phyloP scores from a whole-genome alignment of 2,888 invertebrate genomes.

The Drosophila dives region DNA sequence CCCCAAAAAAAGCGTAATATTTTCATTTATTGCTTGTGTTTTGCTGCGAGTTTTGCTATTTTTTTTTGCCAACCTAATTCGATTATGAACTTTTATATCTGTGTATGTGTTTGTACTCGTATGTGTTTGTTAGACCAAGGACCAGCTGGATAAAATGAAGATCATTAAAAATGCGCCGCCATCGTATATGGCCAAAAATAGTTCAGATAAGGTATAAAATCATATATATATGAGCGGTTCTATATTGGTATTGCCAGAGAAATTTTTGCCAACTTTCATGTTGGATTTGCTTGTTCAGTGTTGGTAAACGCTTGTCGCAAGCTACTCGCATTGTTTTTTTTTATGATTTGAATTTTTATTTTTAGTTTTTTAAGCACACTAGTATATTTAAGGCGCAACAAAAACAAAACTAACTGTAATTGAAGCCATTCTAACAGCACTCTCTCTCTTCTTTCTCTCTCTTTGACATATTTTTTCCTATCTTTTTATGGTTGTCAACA shows the following conservation, averaged over 20 bases:
- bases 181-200: constrained; percentile 93
- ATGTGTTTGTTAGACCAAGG: constrained; percentile 87
- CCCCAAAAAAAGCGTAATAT: constrained; percentile 12
- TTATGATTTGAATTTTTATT: not conserved
- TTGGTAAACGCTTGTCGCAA: constrained; percentile 65
- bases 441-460: constrained; percentile 56
- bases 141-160: constrained; percentile 88
- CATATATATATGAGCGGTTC: not conserved
- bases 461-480: constrained; percentile 48
- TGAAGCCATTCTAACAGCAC: constrained; percentile 70
- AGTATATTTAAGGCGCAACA: constrained; percentile 27
- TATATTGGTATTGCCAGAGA: constrained; percentile 33
- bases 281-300: constrained; percentile 57
- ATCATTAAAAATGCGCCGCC: constrained; percentile 94
- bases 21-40: constrained; percentile 30
- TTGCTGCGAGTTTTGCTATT: constrained; percentile 21
- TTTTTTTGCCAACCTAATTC: constrained; percentile 6
- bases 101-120: constrained; percentile 32
- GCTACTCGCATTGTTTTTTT: constrained; percentile 18
- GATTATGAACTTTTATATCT: constrained; percentile 28
- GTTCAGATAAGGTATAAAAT: constrained; percentile 91
- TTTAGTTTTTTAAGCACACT: constrained; percentile 27
- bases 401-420: constrained; percentile 56
- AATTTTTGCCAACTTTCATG: constrained; percentile 17
- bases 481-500: constrained; percentile 39